Evolutionary conservation across 35 echinoderm and acorn worm species (phyloP), one percentile per base, ranked within the genome.

Genomic region (Stichopus chloronotus): DNA sequence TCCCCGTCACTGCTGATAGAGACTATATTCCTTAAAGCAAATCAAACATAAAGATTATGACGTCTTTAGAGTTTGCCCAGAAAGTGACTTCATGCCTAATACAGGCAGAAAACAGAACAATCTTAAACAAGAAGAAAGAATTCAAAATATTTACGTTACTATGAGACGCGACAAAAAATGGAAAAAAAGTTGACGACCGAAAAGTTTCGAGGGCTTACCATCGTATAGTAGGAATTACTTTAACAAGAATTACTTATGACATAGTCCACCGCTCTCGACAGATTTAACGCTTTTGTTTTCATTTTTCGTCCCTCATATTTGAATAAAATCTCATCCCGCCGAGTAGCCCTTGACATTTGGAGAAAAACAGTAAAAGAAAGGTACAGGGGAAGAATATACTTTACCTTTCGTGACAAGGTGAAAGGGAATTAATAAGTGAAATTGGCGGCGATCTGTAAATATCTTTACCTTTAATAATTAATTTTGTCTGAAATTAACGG

Each of bases 381-480:
- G 30, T 43, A 43, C 30, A 43, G 30, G 30, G 30, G 3, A 43
- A 43, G 30, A 43, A 43, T 43, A 43, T 43, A 16, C 61, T 65
- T 63, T 19, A 65, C 61, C 11, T 65, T 19, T 65, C 19, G 61
- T 65, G 61, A 65, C 30, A 65, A 65, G 61, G 61, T 65, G 19
- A 65, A 65, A 14, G 19, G 61, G 11, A 14, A 14, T 19, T 65
- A 65, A 65, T 65, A 19, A 65, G 9, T 14, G 30, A 43, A 65
- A 65, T 11, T 14, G 8, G 11, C 61, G 11, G 19, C 19, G 61
- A 65, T 65, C 61, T 65, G 61, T 65, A 65, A 65, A 65, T 65
- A 65, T 65, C 61, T 65, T 65, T 65, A 65, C 11, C 61, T 65
- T 65, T 65, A 65, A 65, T 65, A 65, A 65, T 65, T 65, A 65